A percentile compares a stretch with the other conserved stretches of the same genome.
Evolutionary conservation across 2,113 vertebrate species (phyloP).

Genomic region (Pygoscelis antarcticus): DNA sequence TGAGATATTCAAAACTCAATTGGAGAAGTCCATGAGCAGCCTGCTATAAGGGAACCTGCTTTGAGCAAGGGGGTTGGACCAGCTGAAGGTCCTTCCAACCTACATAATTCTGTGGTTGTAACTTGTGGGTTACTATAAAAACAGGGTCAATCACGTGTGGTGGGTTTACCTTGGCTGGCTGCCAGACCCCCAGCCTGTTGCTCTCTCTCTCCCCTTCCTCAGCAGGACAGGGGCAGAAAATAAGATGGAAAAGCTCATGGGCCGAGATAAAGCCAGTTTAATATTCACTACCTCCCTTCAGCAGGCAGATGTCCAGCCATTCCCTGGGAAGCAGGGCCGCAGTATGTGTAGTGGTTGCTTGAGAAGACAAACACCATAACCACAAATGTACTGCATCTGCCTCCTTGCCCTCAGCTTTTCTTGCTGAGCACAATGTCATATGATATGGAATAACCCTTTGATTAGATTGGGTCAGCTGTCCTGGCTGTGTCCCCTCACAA

Average conservation of each 20-base stretch:
- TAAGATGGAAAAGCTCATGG: not conserved
- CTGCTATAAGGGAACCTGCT: not conserved
- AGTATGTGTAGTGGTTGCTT: not conserved
- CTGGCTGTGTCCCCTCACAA: not conserved
- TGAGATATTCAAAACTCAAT: not conserved
- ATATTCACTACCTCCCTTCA: not conserved
- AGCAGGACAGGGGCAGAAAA: not conserved
- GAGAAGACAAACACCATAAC: not conserved
- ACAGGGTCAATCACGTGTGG: rapidly evolving
- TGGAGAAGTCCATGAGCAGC: not conserved
- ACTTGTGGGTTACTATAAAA: not conserved
- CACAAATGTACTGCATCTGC: rapidly evolving
- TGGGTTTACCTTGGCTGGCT: not conserved
- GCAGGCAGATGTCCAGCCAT: not conserved
- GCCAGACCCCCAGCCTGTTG: not conserved
- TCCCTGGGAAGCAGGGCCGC: not conserved
- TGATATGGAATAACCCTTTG: not conserved
- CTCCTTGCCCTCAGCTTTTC: not conserved
- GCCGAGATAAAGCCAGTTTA: not conserved
- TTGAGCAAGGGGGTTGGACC: not conserved
- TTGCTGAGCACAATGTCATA: not conserved
- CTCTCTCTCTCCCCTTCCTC: not conserved
- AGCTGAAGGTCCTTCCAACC: not conserved
- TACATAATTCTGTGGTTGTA: not conserved
- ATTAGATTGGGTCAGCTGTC: not conserved